phyloP scores from a whole-genome alignment of 2,113 vertebrate species.

The Nycticebus coucang region DNA sequence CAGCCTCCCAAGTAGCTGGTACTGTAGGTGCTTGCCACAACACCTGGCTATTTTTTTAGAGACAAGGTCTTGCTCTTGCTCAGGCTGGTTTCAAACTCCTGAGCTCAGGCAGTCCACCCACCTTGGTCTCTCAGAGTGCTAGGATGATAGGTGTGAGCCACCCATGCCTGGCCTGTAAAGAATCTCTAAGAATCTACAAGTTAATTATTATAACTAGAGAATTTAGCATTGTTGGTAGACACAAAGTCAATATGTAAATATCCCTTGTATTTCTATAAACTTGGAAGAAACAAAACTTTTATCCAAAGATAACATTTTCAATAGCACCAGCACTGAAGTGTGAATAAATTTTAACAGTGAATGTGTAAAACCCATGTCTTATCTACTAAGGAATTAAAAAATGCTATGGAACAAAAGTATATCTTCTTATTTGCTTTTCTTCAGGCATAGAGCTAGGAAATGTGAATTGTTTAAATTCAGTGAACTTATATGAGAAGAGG shows the following conservation, averaged over 20 bases:
- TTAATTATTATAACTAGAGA: neutral
- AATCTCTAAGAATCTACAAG: neutral
- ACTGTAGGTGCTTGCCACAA: too few species aligned
- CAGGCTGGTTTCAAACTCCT: too few species aligned
- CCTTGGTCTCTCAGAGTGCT: too few species aligned
- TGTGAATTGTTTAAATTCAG: slow-evolving; percentile 25
- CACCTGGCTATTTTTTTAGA: too few species aligned
- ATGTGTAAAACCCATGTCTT: neutral
- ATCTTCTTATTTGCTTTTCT: neutral
- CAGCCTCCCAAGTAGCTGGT: too few species aligned
- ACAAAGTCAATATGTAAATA: neutral
- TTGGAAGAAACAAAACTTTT: neutral
- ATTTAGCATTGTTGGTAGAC: neutral
- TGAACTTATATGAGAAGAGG: neutral
- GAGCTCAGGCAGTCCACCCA: too few species aligned
- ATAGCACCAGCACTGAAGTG: neutral
- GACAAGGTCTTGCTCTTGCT: too few species aligned
- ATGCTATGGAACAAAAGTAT: neutral
- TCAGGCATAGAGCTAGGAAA: neutral
- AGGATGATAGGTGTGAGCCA: too few species aligned
- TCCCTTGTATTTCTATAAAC: neutral
- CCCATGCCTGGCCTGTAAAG: neutral
- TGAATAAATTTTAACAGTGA: neutral
- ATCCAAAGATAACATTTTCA: neutral
- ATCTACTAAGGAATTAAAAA: neutral